Percentiles rank a stretch among this genome's conserved stretches.
Evolutionary conservation across 2,113 vertebrate species (phyloP).

Genomic region (Embiotoca jacksoni): DNA sequence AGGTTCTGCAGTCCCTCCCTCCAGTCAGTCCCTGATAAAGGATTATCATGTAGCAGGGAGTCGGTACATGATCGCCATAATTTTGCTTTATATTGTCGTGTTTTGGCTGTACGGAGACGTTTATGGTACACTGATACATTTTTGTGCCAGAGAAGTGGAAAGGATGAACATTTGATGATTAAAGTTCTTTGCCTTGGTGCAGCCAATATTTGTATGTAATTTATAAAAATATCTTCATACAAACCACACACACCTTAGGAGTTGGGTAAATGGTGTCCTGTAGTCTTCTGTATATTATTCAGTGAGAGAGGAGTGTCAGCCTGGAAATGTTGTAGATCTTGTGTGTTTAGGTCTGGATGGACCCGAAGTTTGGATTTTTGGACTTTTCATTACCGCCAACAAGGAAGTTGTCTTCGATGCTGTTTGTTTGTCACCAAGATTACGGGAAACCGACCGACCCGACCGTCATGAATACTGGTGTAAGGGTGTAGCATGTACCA

Average conservation of each 20-base stretch:
- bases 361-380: not conserved
- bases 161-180: not conserved
- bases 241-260: not conserved
- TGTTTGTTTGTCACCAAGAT: too few relatives aligned
- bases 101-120: not conserved
- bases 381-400: too few relatives aligned
- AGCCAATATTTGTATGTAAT: slow-evolving; percentile 1
- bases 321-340: not conserved
- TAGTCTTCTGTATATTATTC: not conserved
- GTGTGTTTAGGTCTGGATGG: not conserved
- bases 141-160: not conserved
- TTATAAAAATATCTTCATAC: not conserved
- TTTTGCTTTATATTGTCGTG: slow-evolving; percentile 1
- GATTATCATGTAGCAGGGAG: not conserved
- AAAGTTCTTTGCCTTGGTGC: not conserved
- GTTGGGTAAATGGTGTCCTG: too few relatives aligned
- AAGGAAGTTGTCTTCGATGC: too few relatives aligned
- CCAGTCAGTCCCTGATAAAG: slow-evolving; percentile 27
- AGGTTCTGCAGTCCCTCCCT: slow-evolving; percentile 52
- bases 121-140: not conserved
- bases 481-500: too few relatives aligned
- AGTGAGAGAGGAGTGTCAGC: not conserved
- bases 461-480: too few relatives aligned
- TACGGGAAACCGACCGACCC: too few relatives aligned
- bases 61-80: not conserved